Evolutionary conservation across 2,888 invertebrate species (phyloP).

Genomic region (Polyommatus icarus): DNA sequence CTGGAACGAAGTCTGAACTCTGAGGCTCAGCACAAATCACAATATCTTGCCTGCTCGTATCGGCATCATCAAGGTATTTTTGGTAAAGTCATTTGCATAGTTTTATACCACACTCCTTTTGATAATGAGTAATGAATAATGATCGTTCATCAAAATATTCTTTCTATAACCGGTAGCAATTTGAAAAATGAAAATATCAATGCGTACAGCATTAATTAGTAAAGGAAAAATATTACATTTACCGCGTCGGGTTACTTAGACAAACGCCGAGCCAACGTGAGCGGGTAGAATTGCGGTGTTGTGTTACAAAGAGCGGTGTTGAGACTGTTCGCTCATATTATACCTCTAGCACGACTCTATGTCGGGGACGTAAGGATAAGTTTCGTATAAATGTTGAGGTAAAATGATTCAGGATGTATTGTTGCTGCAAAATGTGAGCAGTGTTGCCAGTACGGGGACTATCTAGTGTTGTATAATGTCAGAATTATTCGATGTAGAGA

Average conservation of each 20-base stretch:
- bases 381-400: neutral
- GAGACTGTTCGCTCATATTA: slow-evolving; percentile 46
- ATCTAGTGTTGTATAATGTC: too few relatives aligned
- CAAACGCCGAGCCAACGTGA: neutral
- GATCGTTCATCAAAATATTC: too few relatives aligned
- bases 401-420: neutral
- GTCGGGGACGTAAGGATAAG: neutral
- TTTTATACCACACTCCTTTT: too few relatives aligned
- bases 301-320: slow-evolving; percentile 33
- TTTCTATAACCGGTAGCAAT: too few relatives aligned
- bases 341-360: neutral
- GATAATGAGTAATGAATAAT: too few relatives aligned
- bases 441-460: neutral
- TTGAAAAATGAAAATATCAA: neutral
- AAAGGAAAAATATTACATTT: slow-evolving; percentile 12
- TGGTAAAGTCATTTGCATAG: too few relatives aligned
- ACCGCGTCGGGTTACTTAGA: slow-evolving; percentile 11
- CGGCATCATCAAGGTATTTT: too few relatives aligned
- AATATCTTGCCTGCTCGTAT: too few relatives aligned
- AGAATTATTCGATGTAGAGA: neutral
- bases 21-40: too few relatives aligned
- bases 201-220: neutral
- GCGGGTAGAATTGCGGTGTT: neutral
- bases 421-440: slow-evolving; percentile 50
- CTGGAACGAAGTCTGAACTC: too few relatives aligned